Evolutionary conservation across 2,797 vertebrate genomes (phyloP).

Genomic region (Syngnathus acus): DNA sequence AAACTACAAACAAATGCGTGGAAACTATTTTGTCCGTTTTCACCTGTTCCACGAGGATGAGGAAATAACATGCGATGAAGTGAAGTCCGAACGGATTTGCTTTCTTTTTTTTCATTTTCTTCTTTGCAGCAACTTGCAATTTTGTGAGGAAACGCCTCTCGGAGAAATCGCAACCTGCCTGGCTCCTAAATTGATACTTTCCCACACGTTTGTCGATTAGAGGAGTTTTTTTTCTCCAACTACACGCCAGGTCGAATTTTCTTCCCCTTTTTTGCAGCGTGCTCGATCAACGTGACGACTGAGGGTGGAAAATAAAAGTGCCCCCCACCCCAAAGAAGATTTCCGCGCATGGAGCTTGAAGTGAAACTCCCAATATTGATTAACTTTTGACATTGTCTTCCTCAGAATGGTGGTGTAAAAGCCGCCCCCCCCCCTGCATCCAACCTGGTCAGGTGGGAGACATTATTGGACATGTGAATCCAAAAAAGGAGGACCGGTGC

Average conservation of each 20-base stretch:
- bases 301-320: slow-evolving; percentile 33
- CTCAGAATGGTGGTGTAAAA: slow-evolving; percentile 4
- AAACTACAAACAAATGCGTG: slow-evolving; percentile 11
- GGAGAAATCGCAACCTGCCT: not conserved
- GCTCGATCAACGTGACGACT: slow-evolving; percentile 50
- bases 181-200: not conserved
- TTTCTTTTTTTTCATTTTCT: slow-evolving; percentile 1
- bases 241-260: not conserved
- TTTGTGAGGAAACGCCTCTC: not conserved
- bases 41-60: slow-evolving; percentile 20
- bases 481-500: slow-evolving; percentile 32
- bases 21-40: not conserved
- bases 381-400: slow-evolving; percentile 7
- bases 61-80: slow-evolving; percentile 34
- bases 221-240: not conserved
- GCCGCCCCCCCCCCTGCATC: not conserved
- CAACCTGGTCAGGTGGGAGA: slow-evolving; percentile 26
- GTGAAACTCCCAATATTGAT: slow-evolving; percentile 31
- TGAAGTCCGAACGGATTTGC: slow-evolving; percentile 19
- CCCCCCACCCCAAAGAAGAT: slow-evolving; percentile 25
- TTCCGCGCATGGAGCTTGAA: slow-evolving; percentile 17
- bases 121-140: not conserved
- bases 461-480: slow-evolving; percentile 47
- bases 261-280: slow-evolving; percentile 11
- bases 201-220: not conserved